A percentile compares a stretch with the other conserved stretches of the same genome.
phyloP scores from a whole-genome alignment of 2,888 invertebrate genomes.

The Philereme transversata region DNA sequence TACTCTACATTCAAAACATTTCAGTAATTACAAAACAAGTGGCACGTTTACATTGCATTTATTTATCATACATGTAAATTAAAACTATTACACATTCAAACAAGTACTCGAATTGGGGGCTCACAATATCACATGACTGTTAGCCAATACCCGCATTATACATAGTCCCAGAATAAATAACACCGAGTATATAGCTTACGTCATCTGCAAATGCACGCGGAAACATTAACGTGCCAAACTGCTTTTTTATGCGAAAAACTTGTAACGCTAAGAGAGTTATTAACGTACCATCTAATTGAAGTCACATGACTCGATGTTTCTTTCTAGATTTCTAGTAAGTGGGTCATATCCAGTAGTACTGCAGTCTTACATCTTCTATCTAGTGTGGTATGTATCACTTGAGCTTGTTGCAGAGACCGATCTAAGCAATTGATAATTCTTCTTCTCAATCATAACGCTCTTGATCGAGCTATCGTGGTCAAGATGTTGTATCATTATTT shows the following conservation, averaged over 20 bases:
- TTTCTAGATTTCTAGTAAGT: slow-evolving; percentile 19
- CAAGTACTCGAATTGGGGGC: slow-evolving; percentile 29
- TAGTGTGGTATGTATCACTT: no score
- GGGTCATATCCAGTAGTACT: slow-evolving; percentile 4
- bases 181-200: slow-evolving; percentile 14
- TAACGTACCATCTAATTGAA: slow-evolving; percentile 27
- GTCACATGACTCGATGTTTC: slow-evolving; percentile 13
- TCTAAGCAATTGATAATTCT: no score
- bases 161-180: slow-evolving; percentile 33
- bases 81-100: slow-evolving; percentile 36
- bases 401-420: no score
- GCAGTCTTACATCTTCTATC: no score
- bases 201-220: slow-evolving; percentile 47
- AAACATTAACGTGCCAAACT: slow-evolving; percentile 49
- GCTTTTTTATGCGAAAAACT: slow-evolving; percentile 42
- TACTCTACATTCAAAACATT: slow-evolving; percentile 9
- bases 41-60: slow-evolving; percentile 23
- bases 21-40: slow-evolving; percentile 25
- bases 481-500: no score
- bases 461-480: no score
- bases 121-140: slow-evolving; percentile 47
- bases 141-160: slow-evolving; percentile 53
- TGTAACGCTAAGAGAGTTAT: slow-evolving; percentile 35
- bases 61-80: slow-evolving; percentile 39
- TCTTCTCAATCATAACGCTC: no score